phyloP scores from a whole-genome alignment of 1,140 invertebrate genomes.

The Microplitis demolitor region DNA sequence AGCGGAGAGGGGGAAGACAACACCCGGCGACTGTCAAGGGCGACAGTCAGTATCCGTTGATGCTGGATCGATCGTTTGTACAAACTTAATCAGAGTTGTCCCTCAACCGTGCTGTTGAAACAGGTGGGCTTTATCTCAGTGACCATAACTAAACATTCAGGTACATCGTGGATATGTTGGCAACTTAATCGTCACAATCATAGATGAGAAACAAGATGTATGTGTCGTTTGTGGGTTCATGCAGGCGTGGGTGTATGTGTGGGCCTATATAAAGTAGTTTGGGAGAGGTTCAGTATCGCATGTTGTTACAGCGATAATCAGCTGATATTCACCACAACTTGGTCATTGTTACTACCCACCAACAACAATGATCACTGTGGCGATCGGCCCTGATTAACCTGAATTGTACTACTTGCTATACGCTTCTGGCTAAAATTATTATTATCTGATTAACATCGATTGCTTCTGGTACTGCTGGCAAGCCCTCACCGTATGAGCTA shows the following conservation, averaged over 20 bases:
- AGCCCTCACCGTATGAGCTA: not conserved
- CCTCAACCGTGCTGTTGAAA: not conserved
- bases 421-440: not conserved
- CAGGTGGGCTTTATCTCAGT: slow-evolving; percentile 8
- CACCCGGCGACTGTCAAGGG: slow-evolving; percentile 24
- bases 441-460: slow-evolving; percentile 19
- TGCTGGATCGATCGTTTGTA: not conserved
- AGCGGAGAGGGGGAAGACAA: not conserved
- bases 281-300: not conserved
- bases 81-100: slow-evolving; percentile 5
- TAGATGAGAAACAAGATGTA: not conserved
- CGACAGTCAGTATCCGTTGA: not conserved
- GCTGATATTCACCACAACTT: not conserved
- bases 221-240: not conserved
- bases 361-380: slow-evolving; percentile 12
- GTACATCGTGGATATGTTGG: not conserved
- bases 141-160: not conserved
- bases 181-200: not conserved
- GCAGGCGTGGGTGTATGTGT: not conserved
- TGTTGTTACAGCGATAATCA: slow-evolving; percentile 3
- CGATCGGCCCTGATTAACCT: slow-evolving; percentile 19
- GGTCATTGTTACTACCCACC: slow-evolving; percentile 11
- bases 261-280: not conserved
- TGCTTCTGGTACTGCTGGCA: too few species aligned
- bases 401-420: slow-evolving; percentile 8